Conservation (phyloP, 2,797 vertebrate species). For the Pseudochirops corinnae region DNA sequence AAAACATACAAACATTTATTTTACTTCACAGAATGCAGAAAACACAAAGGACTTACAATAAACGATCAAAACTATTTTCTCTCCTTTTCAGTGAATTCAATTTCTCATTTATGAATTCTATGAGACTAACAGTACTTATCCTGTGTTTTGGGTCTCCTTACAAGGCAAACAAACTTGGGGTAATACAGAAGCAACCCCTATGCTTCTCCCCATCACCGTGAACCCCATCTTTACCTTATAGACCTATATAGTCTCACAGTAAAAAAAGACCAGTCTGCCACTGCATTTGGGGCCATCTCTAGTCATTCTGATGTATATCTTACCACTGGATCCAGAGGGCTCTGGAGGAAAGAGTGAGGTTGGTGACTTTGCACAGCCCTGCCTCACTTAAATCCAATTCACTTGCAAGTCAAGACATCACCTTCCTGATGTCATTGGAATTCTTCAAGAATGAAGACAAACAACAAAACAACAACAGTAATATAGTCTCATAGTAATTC, state of each 20-base stretch:
- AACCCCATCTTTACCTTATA: background rate
- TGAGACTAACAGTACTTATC: background rate
- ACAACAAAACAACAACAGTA: too few species aligned
- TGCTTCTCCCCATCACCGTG: background rate
- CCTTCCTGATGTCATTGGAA: too few species aligned
- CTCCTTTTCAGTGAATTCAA: background rate
- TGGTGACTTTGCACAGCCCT: too few species aligned
- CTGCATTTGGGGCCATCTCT: too few species aligned
- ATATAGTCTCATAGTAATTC: too few species aligned
- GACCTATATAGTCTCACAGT: background rate
- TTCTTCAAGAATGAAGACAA: too few species aligned
- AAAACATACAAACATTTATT: background rate
- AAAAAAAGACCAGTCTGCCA: too few species aligned
- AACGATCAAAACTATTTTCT: background rate
- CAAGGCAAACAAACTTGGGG: background rate
- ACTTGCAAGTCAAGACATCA: too few species aligned
- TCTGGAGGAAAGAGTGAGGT: too few species aligned
- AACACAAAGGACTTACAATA: background rate
- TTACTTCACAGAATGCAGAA: background rate
- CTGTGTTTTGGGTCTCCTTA: background rate
- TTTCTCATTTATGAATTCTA: background rate
- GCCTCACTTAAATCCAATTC: too few species aligned
- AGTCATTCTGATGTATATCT: too few species aligned
- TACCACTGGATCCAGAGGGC: too few species aligned
- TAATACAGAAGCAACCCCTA: background rate